Evolutionary conservation across 2,113 vertebrate genomes (phyloP), one percentile per base, ranked within the genome.

Genomic region (Australoheros scitulus): DNA sequence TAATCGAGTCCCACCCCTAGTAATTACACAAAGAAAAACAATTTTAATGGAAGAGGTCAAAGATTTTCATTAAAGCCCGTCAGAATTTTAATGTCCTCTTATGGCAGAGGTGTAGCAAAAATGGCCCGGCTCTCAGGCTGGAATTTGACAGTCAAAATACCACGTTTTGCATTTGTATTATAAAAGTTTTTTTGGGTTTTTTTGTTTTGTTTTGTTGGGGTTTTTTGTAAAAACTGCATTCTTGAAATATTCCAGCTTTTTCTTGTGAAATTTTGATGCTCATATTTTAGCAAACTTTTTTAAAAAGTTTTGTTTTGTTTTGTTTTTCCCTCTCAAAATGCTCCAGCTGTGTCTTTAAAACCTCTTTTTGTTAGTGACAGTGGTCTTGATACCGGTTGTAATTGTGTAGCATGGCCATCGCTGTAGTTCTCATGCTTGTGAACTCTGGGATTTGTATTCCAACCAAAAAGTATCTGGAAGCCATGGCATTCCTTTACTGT

Each of bases 391-490:
- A 1, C 29, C 32, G 0, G 43, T 47, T 63, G 77, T 77, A 11
- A 32, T 22, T 59, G 4, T 57, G 52, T 76, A 78, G 77, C 79
- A 74, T 63, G 83, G 78, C 64, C n/a, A 13, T 65, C 13, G 36
- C 80, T 80, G 65, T 57, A 15, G 68, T 90, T 60, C 59, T 88
- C 2, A 1, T 13, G 1, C 38, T 70, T 2, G 32, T 91, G 61
- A 88, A 88, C 88, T 92, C 91, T 91, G 89, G 90, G 91, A 92
- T 81, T 72, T 86, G 61, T 79, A 76, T 80, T 86, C 90, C 29
- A 87, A 89, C 93, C 92, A 91, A 93, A 92, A 91, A 93, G 15
- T 72, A 77, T 86, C 82, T 85, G 14, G 7, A 89, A 89, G 87
- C 88, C 88, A 82, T 72, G 89, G 9, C 83, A 59, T 68, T 81